Conservation (phyloP, 2,113 vertebrate species). For the Oncorhynchus gorbuscha region DNA sequence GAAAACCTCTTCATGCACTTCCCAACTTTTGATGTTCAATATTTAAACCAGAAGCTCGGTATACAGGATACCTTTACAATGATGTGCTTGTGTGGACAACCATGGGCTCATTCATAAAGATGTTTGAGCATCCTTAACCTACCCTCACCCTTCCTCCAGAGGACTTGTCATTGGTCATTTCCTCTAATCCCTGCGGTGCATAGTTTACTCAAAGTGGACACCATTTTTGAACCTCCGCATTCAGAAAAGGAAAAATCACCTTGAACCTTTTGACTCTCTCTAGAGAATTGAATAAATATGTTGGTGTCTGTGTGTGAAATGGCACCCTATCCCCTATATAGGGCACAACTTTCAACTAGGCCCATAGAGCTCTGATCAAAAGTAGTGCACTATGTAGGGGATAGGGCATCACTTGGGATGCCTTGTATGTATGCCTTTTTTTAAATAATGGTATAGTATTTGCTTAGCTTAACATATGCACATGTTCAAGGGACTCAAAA, state of each 20-base stretch:
- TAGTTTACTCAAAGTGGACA: conserved; percentile 3
- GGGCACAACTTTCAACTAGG: too few species aligned
- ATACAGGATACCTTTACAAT: conserved; percentile 11
- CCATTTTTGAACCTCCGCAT: conserved; percentile 26
- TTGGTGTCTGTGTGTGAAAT: neutral
- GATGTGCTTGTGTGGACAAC: conserved; percentile 17
- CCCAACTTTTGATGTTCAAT: neutral
- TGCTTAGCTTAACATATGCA: neutral
- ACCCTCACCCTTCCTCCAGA: conserved; percentile 8
- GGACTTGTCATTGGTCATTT: conserved; percentile 39
- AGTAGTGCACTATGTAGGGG: too few species aligned
- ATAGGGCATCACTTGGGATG: too few species aligned
- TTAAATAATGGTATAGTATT: neutral
- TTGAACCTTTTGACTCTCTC: neutral
- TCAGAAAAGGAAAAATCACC: neutral
- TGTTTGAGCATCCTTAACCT: conserved; percentile 29
- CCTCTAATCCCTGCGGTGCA: conserved; percentile 20
- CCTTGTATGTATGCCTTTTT: neutral
- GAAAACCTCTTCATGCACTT: neutral
- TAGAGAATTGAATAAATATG: neutral
- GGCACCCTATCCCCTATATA: too few species aligned
- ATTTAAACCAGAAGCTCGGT: neutral
- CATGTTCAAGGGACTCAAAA: neutral
- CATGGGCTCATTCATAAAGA: conserved; percentile 33
- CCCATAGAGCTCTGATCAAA: too few species aligned